These are phyloP conservation scores for Tragopan temminckii DNA, from an alignment of 2,797 vertebrate genomes.

Conservation along the genomic window DNA sequence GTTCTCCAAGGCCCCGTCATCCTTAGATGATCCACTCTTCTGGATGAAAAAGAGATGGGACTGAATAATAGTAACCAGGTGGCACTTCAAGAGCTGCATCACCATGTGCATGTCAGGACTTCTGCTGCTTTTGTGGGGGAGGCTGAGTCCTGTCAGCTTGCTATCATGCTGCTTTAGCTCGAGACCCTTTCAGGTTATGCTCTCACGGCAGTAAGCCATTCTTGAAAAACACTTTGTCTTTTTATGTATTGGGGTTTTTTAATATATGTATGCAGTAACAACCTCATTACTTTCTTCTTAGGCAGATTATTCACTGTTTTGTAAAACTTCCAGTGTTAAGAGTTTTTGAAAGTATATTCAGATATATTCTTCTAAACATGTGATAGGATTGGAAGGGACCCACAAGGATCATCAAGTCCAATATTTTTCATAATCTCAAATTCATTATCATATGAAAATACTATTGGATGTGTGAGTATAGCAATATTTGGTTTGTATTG, in stretches of 20 bases:
- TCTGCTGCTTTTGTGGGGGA: not conserved
- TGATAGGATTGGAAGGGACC: too few relatives aligned
- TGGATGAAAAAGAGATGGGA: not conserved
- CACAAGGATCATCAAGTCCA: not conserved
- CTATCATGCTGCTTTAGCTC: not conserved
- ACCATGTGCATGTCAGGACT: accelerated
- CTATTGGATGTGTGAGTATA: not conserved
- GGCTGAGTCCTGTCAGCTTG: not conserved
- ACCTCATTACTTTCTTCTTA: not conserved
- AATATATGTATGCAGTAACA: not conserved
- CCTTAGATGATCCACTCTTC: not conserved
- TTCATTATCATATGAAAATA: not conserved
- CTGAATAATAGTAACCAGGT: not conserved
- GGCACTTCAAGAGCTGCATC: not conserved
- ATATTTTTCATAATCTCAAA: not conserved
- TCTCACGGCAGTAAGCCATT: not conserved
- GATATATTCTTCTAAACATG: not conserved
- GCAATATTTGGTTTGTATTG: not conserved
- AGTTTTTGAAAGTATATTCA: not conserved
- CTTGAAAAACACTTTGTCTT: not conserved
- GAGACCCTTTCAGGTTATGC: not conserved
- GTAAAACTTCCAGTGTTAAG: not conserved
- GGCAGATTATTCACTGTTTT: not conserved
- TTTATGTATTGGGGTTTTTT: not conserved
- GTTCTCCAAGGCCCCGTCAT: accelerated